phyloP scores from a whole-genome alignment of 2,888 invertebrate species.

The Apodemia duryi region DNA sequence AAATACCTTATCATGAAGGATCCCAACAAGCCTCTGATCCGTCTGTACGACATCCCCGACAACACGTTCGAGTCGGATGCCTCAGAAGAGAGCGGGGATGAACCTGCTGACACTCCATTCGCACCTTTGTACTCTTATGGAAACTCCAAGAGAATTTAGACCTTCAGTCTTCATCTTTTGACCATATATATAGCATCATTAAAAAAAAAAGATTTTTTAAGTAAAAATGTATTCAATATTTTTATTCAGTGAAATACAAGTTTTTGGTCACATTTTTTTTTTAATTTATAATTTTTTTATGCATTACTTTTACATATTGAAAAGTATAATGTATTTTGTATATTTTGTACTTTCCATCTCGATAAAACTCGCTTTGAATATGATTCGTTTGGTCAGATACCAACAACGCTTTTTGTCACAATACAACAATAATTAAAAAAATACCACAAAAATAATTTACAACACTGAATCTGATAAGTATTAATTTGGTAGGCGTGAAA shows the following conservation, averaged over 20 bases:
- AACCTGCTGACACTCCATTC: constrained; percentile 69
- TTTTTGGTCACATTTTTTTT: constrained; percentile 56
- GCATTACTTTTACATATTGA: too few relatives aligned
- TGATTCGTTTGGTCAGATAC: too few relatives aligned
- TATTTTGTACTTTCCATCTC: too few relatives aligned
- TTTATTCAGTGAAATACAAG: constrained; percentile 62
- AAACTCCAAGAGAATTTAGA: constrained; percentile 67
- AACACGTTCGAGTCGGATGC: constrained; percentile 99
- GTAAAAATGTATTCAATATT: constrained; percentile 43
- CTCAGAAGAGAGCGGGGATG: constrained; percentile 92
- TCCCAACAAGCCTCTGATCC: constrained; percentile 98
- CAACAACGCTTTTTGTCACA: too few relatives aligned
- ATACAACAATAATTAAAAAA: too few relatives aligned
- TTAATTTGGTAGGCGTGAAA: too few relatives aligned
- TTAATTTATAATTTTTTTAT: constrained; percentile 29
- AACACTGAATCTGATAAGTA: too few relatives aligned
- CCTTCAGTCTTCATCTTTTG: constrained; percentile 6
- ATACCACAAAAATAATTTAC: too few relatives aligned
- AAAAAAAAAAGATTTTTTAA: constrained; percentile 7
- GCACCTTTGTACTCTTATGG: constrained; percentile 74
- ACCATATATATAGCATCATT: neutral
- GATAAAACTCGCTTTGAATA: too few relatives aligned
- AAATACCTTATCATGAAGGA: constrained; percentile 99
- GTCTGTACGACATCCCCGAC: constrained; percentile 98
- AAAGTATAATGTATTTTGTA: too few relatives aligned